phyloP scores from a whole-genome alignment of 2,113 vertebrate genomes.

The Symphodus melops region DNA sequence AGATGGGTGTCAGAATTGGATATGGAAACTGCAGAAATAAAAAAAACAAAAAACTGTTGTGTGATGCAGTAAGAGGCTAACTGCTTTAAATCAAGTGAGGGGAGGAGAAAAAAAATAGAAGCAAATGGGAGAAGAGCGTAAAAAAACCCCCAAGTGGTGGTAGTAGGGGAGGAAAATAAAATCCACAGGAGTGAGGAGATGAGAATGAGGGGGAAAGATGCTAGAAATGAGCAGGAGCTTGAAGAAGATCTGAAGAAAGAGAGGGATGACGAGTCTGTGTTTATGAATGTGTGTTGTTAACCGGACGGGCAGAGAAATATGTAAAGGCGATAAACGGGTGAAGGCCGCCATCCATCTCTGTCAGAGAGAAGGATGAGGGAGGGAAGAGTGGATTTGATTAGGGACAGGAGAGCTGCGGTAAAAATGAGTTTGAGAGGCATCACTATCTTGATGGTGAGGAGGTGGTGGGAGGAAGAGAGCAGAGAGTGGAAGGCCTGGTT shows the following conservation, averaged over 20 bases:
- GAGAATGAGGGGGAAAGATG: conserved; percentile 7
- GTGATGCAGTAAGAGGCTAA: conserved; percentile 2
- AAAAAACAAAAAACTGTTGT: neutral
- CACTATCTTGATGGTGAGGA: conserved; percentile 1
- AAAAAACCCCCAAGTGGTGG: conserved; percentile 59
- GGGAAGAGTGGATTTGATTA: conserved; percentile 68
- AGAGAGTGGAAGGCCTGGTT: neutral
- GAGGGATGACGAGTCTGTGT: conserved; percentile 42
- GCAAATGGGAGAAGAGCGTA: conserved; percentile 38
- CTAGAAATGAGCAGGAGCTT: neutral
- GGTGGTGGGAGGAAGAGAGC: neutral
- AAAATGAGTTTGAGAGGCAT: conserved; percentile 49
- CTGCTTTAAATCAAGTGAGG: conserved; percentile 3
- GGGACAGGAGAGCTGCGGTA: conserved; percentile 29
- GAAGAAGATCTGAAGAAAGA: conserved; percentile 25
- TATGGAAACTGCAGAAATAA: conserved; percentile 28
- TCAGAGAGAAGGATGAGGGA: conserved; percentile 57
- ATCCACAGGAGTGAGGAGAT: conserved; percentile 1
- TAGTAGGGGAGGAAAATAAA: conserved; percentile 12
- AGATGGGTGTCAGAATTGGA: conserved; percentile 20
- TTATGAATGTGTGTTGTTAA: conserved; percentile 65
- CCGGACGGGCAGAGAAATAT: conserved; percentile 74
- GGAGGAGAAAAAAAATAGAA: conserved; percentile 14
- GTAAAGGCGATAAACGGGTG: conserved; percentile 76
- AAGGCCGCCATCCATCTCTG: conserved; percentile 74